Evolutionary conservation across 2,113 vertebrate genomes (phyloP).

Genomic region (sheep (Ovis aries)): ARS-UI_Ramb_v3.0 NC_056055.1:91181001-91181500

Average conservation of each 20-base stretch:
- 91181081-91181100: background rate
- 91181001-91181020: background rate
- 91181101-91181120: background rate
- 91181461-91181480: background rate
- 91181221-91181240: background rate
- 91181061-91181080: background rate
- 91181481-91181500: background rate
- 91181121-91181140: background rate
- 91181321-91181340: background rate
- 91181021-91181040: background rate
- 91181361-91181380: background rate
- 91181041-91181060: background rate
- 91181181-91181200: background rate
- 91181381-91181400: background rate
- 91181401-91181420: accelerated
- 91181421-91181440: background rate
- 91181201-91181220: background rate
- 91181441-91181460: background rate
- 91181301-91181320: background rate
- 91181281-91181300: background rate
- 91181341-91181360: background rate
- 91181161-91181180: background rate
- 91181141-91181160: background rate
- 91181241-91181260: background rate
- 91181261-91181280: slow-evolving; percentile 8